phyloP scores from a whole-genome alignment of 2,888 invertebrate species.

The Stramonita haemastoma region DNA sequence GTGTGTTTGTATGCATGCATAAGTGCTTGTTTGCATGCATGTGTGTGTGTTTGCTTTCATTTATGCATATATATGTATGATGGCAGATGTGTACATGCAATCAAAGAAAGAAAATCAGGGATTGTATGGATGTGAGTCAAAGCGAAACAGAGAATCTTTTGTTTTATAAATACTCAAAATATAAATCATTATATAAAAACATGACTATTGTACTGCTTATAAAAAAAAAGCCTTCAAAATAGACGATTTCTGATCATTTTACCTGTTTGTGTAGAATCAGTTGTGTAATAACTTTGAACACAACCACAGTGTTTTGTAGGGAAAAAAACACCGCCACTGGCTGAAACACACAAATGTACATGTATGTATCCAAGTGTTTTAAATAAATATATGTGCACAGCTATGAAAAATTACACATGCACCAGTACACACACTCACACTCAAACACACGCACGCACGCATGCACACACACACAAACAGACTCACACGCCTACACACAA shows the following conservation, averaged over 20 bases:
- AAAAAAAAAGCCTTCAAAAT: no score
- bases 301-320: slow-evolving; percentile 62
- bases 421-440: background rate
- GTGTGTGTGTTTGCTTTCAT: background rate
- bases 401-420: background rate
- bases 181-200: no score
- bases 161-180: no score
- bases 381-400: background rate
- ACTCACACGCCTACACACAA: background rate
- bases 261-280: slow-evolving; percentile 63
- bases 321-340: slow-evolving; percentile 66
- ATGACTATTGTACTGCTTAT: no score
- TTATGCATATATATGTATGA: background rate
- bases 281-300: slow-evolving; percentile 62
- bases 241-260: background rate
- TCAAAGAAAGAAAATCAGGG: background rate
- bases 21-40: background rate
- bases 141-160: no score
- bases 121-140: background rate
- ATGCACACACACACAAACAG: background rate
- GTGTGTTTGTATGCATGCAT: background rate
- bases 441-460: background rate
- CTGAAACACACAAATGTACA: slow-evolving; percentile 49
- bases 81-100: background rate
- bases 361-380: background rate